Conservation (phyloP, 2,888 invertebrate genomes). For the Zygothrica quintamaculata region DNA sequence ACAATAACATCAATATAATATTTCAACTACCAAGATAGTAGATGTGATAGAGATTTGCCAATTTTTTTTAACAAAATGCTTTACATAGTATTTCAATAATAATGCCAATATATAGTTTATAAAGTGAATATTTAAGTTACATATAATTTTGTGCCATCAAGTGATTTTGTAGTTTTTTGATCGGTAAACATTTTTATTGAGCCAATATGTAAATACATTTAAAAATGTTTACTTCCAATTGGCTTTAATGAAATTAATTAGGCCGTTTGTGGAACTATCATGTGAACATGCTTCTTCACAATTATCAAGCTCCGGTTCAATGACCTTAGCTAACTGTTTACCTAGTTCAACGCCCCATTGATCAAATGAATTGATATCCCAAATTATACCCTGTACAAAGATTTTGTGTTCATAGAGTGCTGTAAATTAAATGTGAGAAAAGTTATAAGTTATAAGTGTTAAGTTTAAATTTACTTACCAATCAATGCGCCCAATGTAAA, state of each 20-base stretch:
- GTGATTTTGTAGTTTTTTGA: slow-evolving; percentile 27
- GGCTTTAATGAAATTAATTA: slow-evolving; percentile 96
- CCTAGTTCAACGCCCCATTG: slow-evolving; percentile 99
- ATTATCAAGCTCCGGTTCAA: slow-evolving; percentile 95
- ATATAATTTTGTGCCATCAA: slow-evolving; percentile 52
- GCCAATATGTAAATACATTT: slow-evolving; percentile 8
- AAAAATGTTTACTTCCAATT: slow-evolving; percentile 84
- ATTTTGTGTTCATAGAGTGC: slow-evolving; percentile 99
- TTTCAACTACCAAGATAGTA: slow-evolving; percentile 52
- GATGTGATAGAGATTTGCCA: slow-evolving; percentile 54
- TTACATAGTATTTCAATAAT: slow-evolving; percentile 49
- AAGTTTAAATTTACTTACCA: slow-evolving; percentile 86
- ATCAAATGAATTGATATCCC: slow-evolving; percentile 99
- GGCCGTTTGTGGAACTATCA: slow-evolving; percentile 98
- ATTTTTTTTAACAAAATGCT: slow-evolving; percentile 49
- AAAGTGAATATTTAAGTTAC: slow-evolving; percentile 16
- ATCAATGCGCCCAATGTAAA: slow-evolving; percentile 97
- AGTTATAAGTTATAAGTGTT: slow-evolving; percentile 6
- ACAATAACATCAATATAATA: slow-evolving; percentile 64
- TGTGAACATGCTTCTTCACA: slow-evolving; percentile 89
- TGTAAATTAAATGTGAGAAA: slow-evolving; percentile 77
- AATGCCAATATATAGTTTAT: slow-evolving; percentile 51
- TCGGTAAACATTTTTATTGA: slow-evolving; percentile 26
- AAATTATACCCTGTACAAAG: slow-evolving; percentile 98
- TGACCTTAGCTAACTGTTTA: slow-evolving; percentile 99